Evolutionary conservation across 2,888 invertebrate species (phyloP).

Genomic region (Rosalia funebris): DNA sequence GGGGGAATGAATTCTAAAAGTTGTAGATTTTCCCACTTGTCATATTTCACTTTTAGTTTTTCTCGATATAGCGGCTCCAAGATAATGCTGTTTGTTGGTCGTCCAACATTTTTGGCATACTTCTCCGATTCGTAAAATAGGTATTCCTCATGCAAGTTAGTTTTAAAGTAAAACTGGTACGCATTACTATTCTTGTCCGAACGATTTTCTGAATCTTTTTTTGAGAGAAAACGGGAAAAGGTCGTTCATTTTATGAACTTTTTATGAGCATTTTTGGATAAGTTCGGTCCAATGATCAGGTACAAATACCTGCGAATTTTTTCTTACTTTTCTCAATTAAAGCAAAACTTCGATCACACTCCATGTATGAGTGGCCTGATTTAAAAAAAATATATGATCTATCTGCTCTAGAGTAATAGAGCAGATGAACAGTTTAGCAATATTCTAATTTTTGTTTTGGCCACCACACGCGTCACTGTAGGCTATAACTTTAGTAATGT

Average conservation of each 20-base stretch:
- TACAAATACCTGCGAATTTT: conserved; percentile 7
- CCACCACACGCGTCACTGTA: conserved; percentile 11
- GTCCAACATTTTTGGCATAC: conserved; percentile 8
- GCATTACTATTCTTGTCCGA: conserved; percentile 4
- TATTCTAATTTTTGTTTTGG: conserved; percentile 15
- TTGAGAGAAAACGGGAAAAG: conserved; percentile 7
- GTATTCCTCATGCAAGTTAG: conserved; percentile 5
- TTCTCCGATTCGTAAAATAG: conserved; percentile 7
- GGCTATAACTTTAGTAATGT: conserved; percentile 9
- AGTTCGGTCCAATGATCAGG: conserved; percentile 3
- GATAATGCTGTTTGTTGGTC: conserved; percentile 8
- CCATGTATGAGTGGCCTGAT: conserved; percentile 5
- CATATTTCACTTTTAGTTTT: conserved; percentile 3
- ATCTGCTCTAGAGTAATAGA: conserved; percentile 8
- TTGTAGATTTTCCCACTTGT: neutral
- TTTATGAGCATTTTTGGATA: neutral
- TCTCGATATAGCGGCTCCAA: conserved; percentile 7
- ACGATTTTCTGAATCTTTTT: conserved; percentile 7
- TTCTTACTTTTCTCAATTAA: neutral
- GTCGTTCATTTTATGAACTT: conserved; percentile 10
- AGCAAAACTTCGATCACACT: conserved; percentile 5
- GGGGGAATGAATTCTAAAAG: conserved; percentile 7
- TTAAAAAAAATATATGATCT: conserved; percentile 4
- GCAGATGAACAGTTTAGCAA: conserved; percentile 4
- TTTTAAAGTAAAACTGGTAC: conserved; percentile 12